A percentile compares a stretch with the other conserved stretches of the same genome.
phyloP scores from a whole-genome alignment of 2,113 vertebrate species.

The Melospiza melodia region DNA sequence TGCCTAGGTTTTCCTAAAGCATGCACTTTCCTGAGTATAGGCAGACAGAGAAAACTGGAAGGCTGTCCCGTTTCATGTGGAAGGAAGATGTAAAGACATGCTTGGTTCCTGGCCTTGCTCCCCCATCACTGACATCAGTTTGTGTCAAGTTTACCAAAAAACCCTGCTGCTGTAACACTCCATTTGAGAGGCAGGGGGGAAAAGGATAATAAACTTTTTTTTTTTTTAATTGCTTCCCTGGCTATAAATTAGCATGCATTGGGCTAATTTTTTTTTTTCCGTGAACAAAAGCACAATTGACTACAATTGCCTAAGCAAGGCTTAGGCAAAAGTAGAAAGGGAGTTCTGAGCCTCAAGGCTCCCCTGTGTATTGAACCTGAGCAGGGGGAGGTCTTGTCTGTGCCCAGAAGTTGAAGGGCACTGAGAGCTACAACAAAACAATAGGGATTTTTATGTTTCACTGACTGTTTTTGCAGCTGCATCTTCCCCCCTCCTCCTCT shows the following conservation, averaged over 20 bases:
- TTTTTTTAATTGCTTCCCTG: constrained; percentile 44
- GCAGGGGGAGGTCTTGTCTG: constrained; percentile 35
- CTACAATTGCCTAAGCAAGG: background rate
- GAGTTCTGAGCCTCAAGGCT: constrained; percentile 25
- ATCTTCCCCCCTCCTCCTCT: constrained; percentile 9
- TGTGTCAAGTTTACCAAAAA: constrained; percentile 45
- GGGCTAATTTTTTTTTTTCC: background rate
- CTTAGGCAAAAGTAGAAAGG: constrained; percentile 21
- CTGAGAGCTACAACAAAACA: constrained; percentile 18
- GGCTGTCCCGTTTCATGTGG: background rate
- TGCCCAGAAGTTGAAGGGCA: constrained; percentile 54
- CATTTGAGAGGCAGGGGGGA: background rate
- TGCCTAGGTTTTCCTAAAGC: background rate
- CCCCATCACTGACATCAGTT: background rate
- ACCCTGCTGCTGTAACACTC: constrained; percentile 16
- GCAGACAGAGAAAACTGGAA: background rate
- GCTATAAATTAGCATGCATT: constrained; percentile 53
- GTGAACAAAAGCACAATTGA: constrained; percentile 55
- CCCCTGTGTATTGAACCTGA: constrained; percentile 45
- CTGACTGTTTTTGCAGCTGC: constrained; percentile 63
- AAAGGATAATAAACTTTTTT: constrained; percentile 50
- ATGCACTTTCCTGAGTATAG: accelerated
- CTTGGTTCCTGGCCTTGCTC: background rate
- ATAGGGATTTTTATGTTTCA: constrained; percentile 55
- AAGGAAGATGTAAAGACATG: background rate